These are phyloP conservation scores for Pachliopta kotzebuea DNA, from an alignment of 2,888 invertebrate genomes.

Conservation along the genomic window DNA sequence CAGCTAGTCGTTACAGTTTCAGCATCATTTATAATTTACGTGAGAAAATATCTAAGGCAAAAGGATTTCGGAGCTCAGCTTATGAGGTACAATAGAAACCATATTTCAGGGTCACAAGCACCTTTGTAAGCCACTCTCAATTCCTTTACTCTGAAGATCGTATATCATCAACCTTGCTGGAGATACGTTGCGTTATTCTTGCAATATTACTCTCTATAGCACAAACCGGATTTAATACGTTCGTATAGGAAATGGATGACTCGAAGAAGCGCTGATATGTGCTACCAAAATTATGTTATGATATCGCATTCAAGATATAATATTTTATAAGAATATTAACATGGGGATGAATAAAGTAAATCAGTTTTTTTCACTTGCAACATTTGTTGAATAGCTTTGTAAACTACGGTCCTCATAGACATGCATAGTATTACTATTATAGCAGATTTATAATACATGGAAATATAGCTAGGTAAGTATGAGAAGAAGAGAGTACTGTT, in stretches of 20 bases:
- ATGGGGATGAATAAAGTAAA: too few species aligned
- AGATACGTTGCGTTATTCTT: conserved; percentile 42
- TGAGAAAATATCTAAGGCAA: conserved; percentile 9
- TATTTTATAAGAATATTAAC: neutral
- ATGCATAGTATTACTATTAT: too few species aligned
- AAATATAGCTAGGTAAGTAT: too few species aligned
- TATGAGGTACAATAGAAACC: conserved; percentile 18
- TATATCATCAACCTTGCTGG: conserved; percentile 37
- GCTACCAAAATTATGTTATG: conserved; percentile 7
- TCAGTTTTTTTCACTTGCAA: too few species aligned
- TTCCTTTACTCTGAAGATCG: conserved; percentile 37
- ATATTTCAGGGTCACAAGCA: conserved; percentile 32
- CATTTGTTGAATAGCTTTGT: too few species aligned
- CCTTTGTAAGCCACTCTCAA: conserved; percentile 36
- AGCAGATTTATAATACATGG: too few species aligned
- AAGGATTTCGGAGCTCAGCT: conserved; percentile 7
- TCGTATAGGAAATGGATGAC: conserved; percentile 40
- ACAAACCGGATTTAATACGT: conserved; percentile 42
- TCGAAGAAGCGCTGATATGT: conserved; percentile 31
- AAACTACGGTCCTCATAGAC: too few species aligned
- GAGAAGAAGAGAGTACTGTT: too few species aligned
- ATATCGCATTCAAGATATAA: neutral
- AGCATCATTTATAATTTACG: conserved; percentile 8
- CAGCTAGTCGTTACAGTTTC: neutral
- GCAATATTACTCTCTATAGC: conserved; percentile 41